Percentiles rank a stretch among this genome's conserved stretches.
Conservation (phyloP, 2,113 vertebrate genomes). For the Eurystomus gularis region DNA sequence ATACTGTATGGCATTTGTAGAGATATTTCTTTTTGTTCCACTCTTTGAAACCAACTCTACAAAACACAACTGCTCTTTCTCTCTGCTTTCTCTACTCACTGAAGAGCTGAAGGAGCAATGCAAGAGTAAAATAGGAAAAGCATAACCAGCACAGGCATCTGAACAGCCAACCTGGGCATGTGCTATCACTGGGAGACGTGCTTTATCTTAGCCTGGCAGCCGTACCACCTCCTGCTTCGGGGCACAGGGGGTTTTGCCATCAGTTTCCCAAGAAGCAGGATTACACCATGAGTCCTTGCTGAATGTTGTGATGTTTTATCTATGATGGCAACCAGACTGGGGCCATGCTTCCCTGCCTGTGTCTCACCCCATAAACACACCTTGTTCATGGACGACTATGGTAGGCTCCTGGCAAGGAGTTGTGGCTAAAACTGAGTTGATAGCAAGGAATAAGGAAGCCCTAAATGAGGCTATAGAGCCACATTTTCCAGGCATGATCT, state of each 20-base stretch:
- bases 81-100: neutral
- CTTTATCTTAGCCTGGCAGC: neutral
- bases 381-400: neutral
- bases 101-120: neutral
- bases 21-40: fast-evolving
- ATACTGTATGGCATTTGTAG: neutral
- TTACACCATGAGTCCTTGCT: neutral
- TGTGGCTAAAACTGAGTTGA: neutral
- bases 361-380: fast-evolving
- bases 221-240: fast-evolving
- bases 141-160: neutral
- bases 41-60: neutral
- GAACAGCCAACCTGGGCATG: neutral
- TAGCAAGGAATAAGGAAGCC: neutral
- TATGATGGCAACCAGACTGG: neutral
- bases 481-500: neutral
- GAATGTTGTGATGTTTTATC: neutral
- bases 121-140: neutral
- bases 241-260: neutral
- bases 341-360: neutral
- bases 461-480: neutral
- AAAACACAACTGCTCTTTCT: neutral
- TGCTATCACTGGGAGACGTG: neutral
- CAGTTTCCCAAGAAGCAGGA: neutral
- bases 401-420: neutral